Evolutionary conservation across 1,140 invertebrate genomes (phyloP).

Genomic region (Olivierus martensii): DNA sequence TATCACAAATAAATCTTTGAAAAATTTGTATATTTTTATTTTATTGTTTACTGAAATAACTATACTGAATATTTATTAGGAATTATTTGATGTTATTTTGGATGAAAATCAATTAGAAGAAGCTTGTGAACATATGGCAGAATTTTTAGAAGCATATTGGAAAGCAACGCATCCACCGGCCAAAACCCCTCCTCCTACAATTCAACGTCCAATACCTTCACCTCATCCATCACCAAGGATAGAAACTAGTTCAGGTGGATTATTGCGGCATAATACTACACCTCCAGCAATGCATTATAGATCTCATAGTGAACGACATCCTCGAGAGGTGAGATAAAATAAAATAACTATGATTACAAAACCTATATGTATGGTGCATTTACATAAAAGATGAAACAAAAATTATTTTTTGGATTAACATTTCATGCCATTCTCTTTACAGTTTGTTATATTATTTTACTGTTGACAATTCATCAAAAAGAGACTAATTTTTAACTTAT

Average conservation of each 20-base stretch:
- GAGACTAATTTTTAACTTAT: too few relatives aligned
- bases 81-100: slow-evolving; percentile 98
- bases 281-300: slow-evolving; percentile 8
- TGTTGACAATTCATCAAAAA: too few relatives aligned
- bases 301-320: slow-evolving; percentile 6
- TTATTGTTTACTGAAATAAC: too few relatives aligned
- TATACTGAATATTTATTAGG: slow-evolving; percentile 31
- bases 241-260: slow-evolving; percentile 12
- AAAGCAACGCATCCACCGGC: slow-evolving; percentile 84
- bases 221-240: slow-evolving; percentile 24
- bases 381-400: too few relatives aligned
- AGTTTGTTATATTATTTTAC: too few relatives aligned
- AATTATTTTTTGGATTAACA: too few relatives aligned
- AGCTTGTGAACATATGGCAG: slow-evolving; percentile 95
- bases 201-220: slow-evolving; percentile 25
- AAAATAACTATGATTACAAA: too few relatives aligned
- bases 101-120: slow-evolving; percentile 98
- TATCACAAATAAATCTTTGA: too few relatives aligned
- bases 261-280: slow-evolving; percentile 13
- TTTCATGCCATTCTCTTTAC: too few relatives aligned
- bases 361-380: too few relatives aligned
- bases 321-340: background rate
- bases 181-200: slow-evolving; percentile 19
- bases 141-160: slow-evolving; percentile 97
- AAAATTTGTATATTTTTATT: too few relatives aligned